Percentiles rank a stretch among this genome's conserved stretches.
phyloP scores from a whole-genome alignment of 1,140 invertebrate genomes.

The Heterodera carotae region DNA sequence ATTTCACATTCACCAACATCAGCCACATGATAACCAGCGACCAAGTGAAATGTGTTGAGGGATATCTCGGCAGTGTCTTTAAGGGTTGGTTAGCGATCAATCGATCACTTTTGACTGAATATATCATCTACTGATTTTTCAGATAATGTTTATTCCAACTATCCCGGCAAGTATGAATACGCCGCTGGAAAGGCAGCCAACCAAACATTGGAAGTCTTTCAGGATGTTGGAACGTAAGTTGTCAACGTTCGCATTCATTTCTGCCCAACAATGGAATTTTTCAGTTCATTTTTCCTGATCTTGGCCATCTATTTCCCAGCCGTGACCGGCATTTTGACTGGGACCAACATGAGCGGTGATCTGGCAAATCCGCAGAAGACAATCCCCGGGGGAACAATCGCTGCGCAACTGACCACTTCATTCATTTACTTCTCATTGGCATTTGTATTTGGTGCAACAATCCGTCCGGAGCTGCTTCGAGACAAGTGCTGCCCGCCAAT shows the following conservation, averaged over 20 bases:
- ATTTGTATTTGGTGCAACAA: conserved; percentile 60
- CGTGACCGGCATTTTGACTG: conserved; percentile 98
- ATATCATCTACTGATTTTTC: conserved; percentile 13
- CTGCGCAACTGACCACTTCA: conserved; percentile 92
- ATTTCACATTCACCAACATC: no score
- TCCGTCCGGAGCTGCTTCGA: conserved; percentile 51
- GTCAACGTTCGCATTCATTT: conserved; percentile 83
- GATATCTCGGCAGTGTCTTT: conserved; percentile 57
- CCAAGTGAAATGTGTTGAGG: conserved; percentile 60
- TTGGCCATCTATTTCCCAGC: conserved; percentile 99
- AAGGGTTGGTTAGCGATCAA: conserved; percentile 32
- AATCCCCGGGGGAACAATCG: conserved; percentile 94
- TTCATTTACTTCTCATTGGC: conserved; percentile 74
- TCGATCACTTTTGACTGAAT: background rate
- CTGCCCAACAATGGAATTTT: conserved; percentile 73
- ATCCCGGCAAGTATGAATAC: conserved; percentile 50
- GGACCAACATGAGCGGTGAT: conserved; percentile 74
- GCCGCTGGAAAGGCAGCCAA: conserved; percentile 37
- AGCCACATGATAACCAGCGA: no score
- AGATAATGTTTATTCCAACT: conserved; percentile 55
- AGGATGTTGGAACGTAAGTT: conserved; percentile 79
- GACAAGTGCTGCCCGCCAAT: conserved; percentile 50
- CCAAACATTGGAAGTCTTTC: conserved; percentile 52
- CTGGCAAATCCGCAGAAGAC: conserved; percentile 95
- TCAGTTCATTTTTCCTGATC: conserved; percentile 87